Conservation (phyloP, 2,113 vertebrate species). For the Grammomys dolichurus region DNA sequence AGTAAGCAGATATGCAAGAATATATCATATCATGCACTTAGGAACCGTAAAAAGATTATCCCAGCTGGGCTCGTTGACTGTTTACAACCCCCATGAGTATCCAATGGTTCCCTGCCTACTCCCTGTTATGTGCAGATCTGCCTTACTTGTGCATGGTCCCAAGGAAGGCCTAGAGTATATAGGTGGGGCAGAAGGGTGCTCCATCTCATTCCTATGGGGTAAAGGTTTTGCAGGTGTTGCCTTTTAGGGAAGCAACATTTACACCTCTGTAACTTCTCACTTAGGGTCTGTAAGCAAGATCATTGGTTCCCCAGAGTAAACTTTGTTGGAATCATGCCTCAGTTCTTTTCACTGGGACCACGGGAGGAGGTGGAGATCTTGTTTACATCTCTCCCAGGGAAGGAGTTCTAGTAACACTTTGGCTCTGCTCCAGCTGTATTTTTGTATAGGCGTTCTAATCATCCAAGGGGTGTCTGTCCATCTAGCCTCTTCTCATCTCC, state of each 20-base stretch:
- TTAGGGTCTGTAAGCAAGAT: background rate
- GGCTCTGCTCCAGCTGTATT: background rate
- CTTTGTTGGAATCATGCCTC: background rate
- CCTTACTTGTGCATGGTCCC: background rate
- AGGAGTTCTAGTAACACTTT: background rate
- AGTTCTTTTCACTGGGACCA: background rate
- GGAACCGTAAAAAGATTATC: background rate
- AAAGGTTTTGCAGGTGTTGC: background rate
- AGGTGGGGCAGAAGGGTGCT: background rate
- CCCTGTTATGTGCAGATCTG: background rate
- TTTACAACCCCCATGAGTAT: background rate
- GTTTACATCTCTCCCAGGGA: background rate
- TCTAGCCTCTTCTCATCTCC: background rate
- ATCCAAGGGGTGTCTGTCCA: background rate
- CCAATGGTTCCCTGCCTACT: background rate
- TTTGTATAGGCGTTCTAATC: background rate
- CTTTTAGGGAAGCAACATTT: background rate
- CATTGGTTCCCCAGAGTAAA: background rate
- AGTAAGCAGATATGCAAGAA: background rate
- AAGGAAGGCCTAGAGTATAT: background rate
- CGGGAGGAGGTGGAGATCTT: background rate
- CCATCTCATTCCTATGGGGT: background rate
- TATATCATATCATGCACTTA: background rate
- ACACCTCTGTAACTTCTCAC: background rate
- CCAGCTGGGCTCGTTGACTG: too few relatives aligned